Conservation (phyloP, 2,888 invertebrate genomes). For the Phytoseiulus persimilis region DNA sequence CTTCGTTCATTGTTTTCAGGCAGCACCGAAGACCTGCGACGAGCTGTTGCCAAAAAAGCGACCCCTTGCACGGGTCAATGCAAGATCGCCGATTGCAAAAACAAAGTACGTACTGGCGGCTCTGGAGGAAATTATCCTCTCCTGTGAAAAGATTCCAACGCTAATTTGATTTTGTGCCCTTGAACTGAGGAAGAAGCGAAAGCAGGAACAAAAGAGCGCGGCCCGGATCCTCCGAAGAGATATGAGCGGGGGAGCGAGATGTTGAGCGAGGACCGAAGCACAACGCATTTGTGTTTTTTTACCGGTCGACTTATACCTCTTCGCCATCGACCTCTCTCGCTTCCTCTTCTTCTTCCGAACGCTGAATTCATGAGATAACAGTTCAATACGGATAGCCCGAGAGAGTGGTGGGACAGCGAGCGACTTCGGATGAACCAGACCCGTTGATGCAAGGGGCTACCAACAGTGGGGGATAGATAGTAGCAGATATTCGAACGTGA, state of each 20-base stretch:
- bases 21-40: conserved; percentile 32
- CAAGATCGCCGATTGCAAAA: conserved; percentile 26
- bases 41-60: conserved; percentile 27
- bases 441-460: background rate
- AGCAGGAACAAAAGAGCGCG: too few species aligned
- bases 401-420: background rate
- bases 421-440: background rate
- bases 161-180: background rate
- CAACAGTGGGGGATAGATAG: background rate
- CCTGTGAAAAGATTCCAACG: background rate
- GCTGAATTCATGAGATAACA: background rate
- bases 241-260: too few species aligned
- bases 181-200: too few species aligned
- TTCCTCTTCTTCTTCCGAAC: background rate
- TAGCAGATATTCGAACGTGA: too few species aligned
- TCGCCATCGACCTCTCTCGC: background rate
- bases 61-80: conserved; percentile 33
- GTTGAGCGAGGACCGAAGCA: too few species aligned
- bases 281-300: background rate
- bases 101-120: background rate
- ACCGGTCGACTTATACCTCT: background rate
- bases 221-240: too few species aligned
- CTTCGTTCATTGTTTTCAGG: background rate
- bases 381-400: background rate
- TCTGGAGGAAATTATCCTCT: background rate